phyloP scores from a whole-genome alignment of 2,797 vertebrate genomes.

The Allobates femoralis region DNA sequence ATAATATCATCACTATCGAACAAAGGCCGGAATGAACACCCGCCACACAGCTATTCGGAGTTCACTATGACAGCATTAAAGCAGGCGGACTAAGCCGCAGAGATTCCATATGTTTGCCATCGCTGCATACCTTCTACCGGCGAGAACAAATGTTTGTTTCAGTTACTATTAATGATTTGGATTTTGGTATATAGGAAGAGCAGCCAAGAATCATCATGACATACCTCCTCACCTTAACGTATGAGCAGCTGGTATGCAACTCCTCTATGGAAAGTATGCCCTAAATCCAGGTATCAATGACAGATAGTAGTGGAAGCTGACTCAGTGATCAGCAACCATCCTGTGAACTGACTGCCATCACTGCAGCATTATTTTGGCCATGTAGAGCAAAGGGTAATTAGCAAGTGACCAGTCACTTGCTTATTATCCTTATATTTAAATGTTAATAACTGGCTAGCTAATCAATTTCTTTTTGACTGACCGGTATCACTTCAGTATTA shows the following conservation, averaged over 20 bases:
- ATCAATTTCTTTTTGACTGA: too few species aligned
- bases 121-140: slow-evolving; percentile 49
- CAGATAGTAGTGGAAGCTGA: not conserved
- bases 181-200: slow-evolving; percentile 16
- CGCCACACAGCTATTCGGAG: slow-evolving; percentile 55
- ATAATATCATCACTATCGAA: slow-evolving; percentile 56
- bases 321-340: not conserved
- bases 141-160: slow-evolving; percentile 59
- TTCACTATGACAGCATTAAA: slow-evolving; percentile 58
- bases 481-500: too few species aligned
- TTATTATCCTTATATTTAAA: too few species aligned
- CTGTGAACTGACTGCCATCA: not conserved
- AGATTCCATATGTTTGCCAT: slow-evolving; percentile 56
- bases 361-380: not conserved
- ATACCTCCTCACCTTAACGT: slow-evolving; percentile 11
- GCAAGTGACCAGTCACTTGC: too few species aligned
- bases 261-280: not conserved
- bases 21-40: slow-evolving; percentile 60
- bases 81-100: slow-evolving; percentile 39
- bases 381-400: too few species aligned
- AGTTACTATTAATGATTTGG: slow-evolving; percentile 49
- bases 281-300: not conserved
- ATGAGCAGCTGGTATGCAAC: not conserved
- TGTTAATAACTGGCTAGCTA: too few species aligned
- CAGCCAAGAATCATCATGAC: slow-evolving; percentile 28